Percentiles rank a stretch among this genome's conserved stretches.
Evolutionary conservation across 2,888 invertebrate species (phyloP).

Genomic region (Eubasilissa splendida): DNA sequence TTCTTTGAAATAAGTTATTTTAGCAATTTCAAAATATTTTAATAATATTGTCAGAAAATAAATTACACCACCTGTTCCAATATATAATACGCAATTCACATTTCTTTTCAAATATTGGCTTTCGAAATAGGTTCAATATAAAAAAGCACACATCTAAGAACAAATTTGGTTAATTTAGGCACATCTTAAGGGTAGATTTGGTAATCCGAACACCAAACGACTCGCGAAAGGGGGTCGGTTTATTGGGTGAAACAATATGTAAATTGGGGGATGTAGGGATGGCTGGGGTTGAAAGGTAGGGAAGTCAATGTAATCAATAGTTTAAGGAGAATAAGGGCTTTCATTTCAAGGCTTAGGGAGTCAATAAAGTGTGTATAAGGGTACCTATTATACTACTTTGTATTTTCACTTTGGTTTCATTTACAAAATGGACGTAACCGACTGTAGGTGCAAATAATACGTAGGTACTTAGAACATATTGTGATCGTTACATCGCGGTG

Average conservation of each 20-base stretch:
- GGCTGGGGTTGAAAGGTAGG: conserved; percentile 3
- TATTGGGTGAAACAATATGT: conserved; percentile 33
- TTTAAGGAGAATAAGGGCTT: conserved; percentile 28
- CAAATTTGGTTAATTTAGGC: conserved; percentile 16
- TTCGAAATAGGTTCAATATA: background rate
- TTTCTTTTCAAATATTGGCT: background rate
- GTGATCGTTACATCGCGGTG: no score
- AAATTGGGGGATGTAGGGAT: conserved; percentile 10
- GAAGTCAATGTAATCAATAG: conserved; percentile 36
- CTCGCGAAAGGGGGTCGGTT: background rate
- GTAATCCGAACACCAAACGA: conserved; percentile 30
- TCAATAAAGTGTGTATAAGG: conserved; percentile 14
- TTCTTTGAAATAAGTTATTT: no score
- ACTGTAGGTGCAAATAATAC: no score
- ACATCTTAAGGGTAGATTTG: conserved; percentile 15
- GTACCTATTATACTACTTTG: no score
- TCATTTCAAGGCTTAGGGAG: conserved; percentile 20
- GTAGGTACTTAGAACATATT: no score
- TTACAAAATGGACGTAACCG: no score
- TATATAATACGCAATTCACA: no score
- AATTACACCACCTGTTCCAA: no score
- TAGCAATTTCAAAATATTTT: no score
- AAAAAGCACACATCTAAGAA: background rate
- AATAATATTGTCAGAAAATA: no score
- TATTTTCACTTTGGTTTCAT: no score